These are phyloP conservation scores for Pachyramphus minor DNA, from an alignment of 2,113 vertebrate genomes.

Conservation along the genomic window DNA sequence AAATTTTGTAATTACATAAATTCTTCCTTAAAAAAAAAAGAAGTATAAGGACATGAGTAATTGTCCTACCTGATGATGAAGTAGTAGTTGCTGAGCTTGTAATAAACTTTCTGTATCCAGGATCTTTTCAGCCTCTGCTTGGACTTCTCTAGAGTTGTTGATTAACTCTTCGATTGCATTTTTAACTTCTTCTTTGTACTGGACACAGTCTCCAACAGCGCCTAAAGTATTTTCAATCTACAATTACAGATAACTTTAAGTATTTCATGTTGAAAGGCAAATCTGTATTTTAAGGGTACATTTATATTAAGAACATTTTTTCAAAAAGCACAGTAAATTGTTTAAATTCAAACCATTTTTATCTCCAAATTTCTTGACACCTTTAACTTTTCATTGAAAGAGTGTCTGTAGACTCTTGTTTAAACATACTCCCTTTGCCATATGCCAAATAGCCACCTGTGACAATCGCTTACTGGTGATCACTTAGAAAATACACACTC, in stretches of 20 bases:
- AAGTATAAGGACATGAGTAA: neutral
- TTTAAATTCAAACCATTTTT: neutral
- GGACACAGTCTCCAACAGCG: conserved; percentile 78
- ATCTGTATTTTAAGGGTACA: neutral
- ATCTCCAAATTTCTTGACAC: neutral
- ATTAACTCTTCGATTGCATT: conserved; percentile 82
- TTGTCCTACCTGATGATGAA: conserved; percentile 85
- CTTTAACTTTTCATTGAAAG: neutral
- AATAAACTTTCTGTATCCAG: conserved; percentile 82
- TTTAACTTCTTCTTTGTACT: conserved; percentile 81
- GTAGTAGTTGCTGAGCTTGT: conserved; percentile 85
- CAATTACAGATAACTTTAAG: conserved; percentile 31
- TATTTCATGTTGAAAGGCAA: neutral
- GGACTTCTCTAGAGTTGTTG: conserved; percentile 76
- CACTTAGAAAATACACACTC: neutral
- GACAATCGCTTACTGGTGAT: neutral
- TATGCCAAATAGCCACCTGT: neutral
- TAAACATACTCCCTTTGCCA: neutral
- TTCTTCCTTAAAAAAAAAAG: neutral
- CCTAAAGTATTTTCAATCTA: conserved; percentile 81
- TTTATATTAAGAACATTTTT: neutral
- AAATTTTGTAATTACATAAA: neutral
- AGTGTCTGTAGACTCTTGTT: neutral
- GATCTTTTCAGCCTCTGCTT: conserved; percentile 80
- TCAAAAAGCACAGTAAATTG: neutral